Percentiles rank a stretch among this genome's conserved stretches.
These are phyloP conservation scores for Hepsetus odoe DNA, from an alignment of 2,113 vertebrate species.

Conservation along the genomic window DNA sequence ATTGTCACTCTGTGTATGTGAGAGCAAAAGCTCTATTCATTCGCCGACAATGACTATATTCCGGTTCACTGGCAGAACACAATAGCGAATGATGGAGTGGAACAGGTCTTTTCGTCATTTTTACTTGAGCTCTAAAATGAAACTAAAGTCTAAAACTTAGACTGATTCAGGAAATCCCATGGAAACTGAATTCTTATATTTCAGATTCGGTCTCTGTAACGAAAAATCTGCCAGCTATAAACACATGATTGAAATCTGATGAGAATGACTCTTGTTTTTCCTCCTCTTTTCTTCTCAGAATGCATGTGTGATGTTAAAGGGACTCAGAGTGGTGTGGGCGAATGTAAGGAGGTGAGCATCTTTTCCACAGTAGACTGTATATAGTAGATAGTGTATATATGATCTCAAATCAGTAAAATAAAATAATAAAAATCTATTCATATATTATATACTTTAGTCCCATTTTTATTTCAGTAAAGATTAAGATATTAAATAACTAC, in stretches of 20 bases:
- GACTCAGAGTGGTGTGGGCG: conserved; percentile 84
- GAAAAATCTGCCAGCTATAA: background rate
- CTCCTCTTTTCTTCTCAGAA: conserved; percentile 70
- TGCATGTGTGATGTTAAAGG: conserved; percentile 87
- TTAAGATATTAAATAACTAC: no score
- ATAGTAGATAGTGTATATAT: no score
- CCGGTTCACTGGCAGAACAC: no score
- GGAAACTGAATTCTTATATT: background rate
- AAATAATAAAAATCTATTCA: no score
- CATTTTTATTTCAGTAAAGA: no score
- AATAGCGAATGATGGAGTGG: background rate
- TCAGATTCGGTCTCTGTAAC: background rate
- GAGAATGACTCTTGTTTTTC: background rate
- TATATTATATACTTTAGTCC: no score
- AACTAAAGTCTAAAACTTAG: background rate
- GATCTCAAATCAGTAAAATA: no score
- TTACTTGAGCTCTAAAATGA: background rate
- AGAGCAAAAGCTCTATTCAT: no score
- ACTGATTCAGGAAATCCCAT: background rate
- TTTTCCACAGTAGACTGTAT: background rate
- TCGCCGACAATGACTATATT: no score
- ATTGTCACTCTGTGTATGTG: no score
- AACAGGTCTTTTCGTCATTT: background rate
- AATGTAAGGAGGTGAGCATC: conserved; percentile 86
- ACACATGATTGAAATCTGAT: background rate